Evolutionary conservation across 2,113 vertebrate genomes (phyloP).

Genomic region (Coreoperca whiteheadi): DNA sequence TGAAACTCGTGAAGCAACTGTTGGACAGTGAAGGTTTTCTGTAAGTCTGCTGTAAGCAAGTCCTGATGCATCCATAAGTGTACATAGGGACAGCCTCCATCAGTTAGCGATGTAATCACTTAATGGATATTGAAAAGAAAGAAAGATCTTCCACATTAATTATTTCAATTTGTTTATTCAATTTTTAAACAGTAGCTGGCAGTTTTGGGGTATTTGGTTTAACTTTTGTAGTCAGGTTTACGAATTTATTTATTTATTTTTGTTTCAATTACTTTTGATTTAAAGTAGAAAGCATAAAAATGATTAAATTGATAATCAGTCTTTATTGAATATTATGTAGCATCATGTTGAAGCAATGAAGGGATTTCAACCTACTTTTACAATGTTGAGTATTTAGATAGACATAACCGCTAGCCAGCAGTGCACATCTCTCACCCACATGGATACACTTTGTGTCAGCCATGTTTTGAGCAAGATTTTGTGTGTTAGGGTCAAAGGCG

Average conservation of each 20-base stretch:
- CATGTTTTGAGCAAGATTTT: conserved; percentile 72
- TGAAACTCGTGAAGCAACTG: conserved; percentile 68
- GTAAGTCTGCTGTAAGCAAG: conserved; percentile 53
- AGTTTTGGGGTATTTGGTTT: not conserved
- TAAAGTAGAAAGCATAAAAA: not conserved
- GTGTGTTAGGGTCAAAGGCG: conserved; percentile 78
- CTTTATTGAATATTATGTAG: not conserved
- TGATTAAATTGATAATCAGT: not conserved
- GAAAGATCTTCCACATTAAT: not conserved
- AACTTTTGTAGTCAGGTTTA: not conserved
- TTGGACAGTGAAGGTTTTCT: conserved; percentile 52
- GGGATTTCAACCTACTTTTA: not conserved
- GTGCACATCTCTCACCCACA: conserved; percentile 51
- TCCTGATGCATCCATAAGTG: conserved; percentile 7
- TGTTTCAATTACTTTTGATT: not conserved
- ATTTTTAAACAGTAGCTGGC: not conserved
- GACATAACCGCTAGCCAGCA: conserved; percentile 6
- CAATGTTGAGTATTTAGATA: not conserved
- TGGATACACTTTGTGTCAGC: conserved; percentile 59
- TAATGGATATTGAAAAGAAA: not conserved
- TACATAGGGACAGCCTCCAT: conserved; percentile 1
- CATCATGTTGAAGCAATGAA: not conserved
- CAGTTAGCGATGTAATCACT: not conserved
- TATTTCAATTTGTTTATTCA: not conserved
- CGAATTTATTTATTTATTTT: not conserved